phyloP scores from a whole-genome alignment of 2,113 vertebrate species.

The Suricata suricatta region DNA sequence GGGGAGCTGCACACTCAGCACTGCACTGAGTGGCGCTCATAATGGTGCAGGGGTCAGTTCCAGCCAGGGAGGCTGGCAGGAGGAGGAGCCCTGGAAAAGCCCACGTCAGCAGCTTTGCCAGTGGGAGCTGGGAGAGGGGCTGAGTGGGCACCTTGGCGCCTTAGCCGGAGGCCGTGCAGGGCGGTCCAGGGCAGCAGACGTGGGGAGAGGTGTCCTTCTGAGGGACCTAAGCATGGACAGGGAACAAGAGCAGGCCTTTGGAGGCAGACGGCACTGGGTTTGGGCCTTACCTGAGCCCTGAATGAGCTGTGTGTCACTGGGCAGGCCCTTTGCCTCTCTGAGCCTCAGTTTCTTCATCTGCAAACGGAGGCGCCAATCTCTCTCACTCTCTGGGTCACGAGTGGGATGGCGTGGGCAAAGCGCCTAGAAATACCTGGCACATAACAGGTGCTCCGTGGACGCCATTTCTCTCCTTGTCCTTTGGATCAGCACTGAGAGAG shows the following conservation, averaged over 20 bases:
- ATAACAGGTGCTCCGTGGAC: fast-evolving
- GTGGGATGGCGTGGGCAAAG: background rate
- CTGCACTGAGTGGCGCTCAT: background rate
- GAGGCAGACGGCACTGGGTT: fast-evolving
- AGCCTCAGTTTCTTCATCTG: background rate
- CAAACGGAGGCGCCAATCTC: background rate
- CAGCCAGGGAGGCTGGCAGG: background rate
- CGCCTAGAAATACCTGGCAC: background rate
- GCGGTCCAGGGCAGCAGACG: background rate
- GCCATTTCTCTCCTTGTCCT: background rate
- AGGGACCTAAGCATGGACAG: fast-evolving
- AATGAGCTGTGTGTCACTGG: background rate
- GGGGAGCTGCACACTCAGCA: background rate
- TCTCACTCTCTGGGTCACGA: background rate
- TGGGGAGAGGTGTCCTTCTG: background rate
- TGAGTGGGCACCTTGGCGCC: fast-evolving
- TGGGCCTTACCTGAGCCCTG: background rate
- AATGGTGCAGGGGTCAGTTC: background rate
- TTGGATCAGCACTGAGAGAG: background rate
- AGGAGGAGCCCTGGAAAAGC: background rate
- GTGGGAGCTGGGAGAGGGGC: background rate
- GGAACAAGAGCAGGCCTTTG: background rate
- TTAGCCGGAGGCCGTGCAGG: background rate
- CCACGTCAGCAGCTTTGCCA: background rate
- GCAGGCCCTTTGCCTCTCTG: background rate